phyloP scores from a whole-genome alignment of 2,113 vertebrate species.

The Bubalus kerabau region DNA sequence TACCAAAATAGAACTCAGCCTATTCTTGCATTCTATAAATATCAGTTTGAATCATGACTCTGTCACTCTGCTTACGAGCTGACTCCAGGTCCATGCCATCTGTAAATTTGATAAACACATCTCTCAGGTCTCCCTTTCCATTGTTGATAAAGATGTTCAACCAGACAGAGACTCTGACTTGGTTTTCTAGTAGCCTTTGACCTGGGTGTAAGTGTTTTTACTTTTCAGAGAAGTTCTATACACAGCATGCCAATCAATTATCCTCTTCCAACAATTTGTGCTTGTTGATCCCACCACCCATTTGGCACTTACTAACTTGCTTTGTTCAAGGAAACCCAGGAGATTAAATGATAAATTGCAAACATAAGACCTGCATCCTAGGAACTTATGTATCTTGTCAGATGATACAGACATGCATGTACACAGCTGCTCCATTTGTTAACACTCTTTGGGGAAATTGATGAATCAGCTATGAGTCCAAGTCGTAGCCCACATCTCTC shows the following conservation, averaged over 20 bases:
- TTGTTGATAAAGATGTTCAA: not conserved
- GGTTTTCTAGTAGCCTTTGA: not conserved
- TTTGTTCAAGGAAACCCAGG: not conserved
- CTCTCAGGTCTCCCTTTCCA: not conserved
- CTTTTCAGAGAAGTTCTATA: not conserved
- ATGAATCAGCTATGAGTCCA: not conserved
- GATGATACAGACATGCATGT: not conserved
- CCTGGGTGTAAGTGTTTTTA: not conserved
- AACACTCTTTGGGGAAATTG: not conserved
- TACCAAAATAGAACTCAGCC: slow-evolving; percentile 24
- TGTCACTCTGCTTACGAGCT: not conserved
- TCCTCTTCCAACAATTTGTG: not conserved
- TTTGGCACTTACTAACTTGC: not conserved
- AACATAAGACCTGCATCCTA: not conserved
- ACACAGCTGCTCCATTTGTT: not conserved
- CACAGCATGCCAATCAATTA: not conserved
- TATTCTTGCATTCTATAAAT: slow-evolving; percentile 43
- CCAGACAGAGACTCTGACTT: not conserved
- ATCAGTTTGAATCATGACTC: slow-evolving; percentile 38
- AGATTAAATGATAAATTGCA: not conserved
- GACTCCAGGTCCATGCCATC: not conserved
- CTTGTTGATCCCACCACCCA: not conserved
- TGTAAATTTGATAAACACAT: slow-evolving; percentile 45
- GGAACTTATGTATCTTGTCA: not conserved
- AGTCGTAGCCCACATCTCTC: too few relatives aligned